Evolutionary conservation across 1,140 invertebrate species (phyloP).

Genomic region (Saccostrea echinata): DNA sequence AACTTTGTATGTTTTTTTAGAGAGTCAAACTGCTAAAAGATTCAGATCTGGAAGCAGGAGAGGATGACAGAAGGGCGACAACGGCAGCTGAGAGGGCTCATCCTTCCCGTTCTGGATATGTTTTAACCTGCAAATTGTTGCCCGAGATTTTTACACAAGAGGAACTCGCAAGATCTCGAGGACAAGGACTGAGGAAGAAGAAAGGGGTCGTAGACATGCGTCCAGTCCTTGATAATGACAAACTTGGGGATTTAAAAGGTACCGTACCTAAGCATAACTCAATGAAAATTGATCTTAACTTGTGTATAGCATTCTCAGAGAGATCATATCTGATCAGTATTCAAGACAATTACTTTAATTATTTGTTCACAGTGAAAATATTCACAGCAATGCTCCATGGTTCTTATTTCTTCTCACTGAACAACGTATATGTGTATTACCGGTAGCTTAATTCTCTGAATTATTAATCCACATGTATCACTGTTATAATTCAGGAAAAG

Average conservation of each 20-base stretch:
- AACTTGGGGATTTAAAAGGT: conserved; percentile 37
- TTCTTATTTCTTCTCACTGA: no score
- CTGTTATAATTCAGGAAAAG: no score
- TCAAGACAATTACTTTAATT: no score
- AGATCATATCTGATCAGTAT: no score
- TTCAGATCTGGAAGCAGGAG: conserved; percentile 9
- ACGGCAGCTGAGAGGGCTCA: background rate
- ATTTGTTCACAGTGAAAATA: no score
- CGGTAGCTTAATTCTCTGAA: no score
- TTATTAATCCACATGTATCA: no score
- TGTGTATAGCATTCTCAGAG: no score
- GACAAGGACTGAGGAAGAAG: conserved; percentile 9
- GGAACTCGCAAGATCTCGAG: background rate
- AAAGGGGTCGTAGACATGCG: conserved; percentile 5
- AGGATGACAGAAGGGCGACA: conserved; percentile 25
- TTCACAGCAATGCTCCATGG: no score
- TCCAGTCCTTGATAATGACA: background rate
- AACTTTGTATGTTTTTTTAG: conserved; percentile 4
- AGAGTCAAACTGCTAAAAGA: conserved; percentile 19
- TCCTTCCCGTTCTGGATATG: background rate
- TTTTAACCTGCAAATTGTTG: conserved; percentile 7
- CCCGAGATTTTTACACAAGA: background rate
- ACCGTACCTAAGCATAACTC: background rate
- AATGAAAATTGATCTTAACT: background rate
- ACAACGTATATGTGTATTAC: no score